Base-by-base conservation (phyloP, 2,797 vertebrate genomes). In the Parotocinclus haroldoi region DNA sequence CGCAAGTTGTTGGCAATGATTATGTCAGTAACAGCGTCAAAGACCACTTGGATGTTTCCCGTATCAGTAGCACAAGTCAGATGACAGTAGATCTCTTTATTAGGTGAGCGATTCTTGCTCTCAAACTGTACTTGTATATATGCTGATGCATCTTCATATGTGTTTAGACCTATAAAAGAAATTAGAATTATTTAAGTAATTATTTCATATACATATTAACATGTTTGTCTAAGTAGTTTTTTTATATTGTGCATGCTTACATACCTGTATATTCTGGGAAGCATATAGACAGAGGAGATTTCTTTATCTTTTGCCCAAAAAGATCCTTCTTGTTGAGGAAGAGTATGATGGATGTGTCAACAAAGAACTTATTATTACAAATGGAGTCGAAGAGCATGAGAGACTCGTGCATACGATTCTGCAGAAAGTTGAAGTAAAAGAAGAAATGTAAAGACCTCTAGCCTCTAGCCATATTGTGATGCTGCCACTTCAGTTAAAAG, bases 31-130 rank as follows among this genome's bases (percentile, higher is more conserved):
- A 97, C 96, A 6, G 96, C 96, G 76, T 97, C 94, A 74, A 98
- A 98, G 79, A 98, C 96, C 91, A 98, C 95, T 91, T 98, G 96
- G 92, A 98, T 96, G 84, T 98, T 98, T 81, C 93, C 94, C 59
- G 95, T 98, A 91, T 98, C 96, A 80, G 96, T 98, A 87, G 96
- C 95, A 80, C 96, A 98, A 82, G 95, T 98, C 93, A 94, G 95
- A 92, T 98, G 96, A 94, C 95, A 96, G 88, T 97, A 98, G 86
- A 98, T 95, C 91, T 98, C 95, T 87, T 98, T 98, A 85, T 96
- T 98, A 79, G 95, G 95, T 56, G 95, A 98, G 82, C 96, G 95
- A 85, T 94, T 97, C 93, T 97, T 98, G 88, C 92, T 95, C 85
- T 98, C 94, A 71, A 98, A 98, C 87, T 98, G 95, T 89, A 92